Base-by-base conservation (phyloP, 2,113 vertebrate species). In the Calonectris borealis region DNA sequence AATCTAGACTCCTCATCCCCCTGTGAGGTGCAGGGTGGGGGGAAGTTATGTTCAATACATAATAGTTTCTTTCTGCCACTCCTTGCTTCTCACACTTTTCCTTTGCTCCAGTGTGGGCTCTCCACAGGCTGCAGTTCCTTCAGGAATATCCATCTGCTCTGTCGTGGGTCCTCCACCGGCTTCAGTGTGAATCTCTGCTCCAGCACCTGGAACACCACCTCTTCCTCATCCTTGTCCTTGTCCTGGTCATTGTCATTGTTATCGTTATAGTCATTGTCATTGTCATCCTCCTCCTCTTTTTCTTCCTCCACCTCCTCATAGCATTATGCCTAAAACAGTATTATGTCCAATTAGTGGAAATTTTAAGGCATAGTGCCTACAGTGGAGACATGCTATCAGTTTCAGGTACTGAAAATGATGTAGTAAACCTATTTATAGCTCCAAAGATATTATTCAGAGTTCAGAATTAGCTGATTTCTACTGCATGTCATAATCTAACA, bases 141-240 rank as follows among this genome's bases (percentile, higher is more conserved):
- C 36, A 71, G 22, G 27, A 77, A 58, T 54, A 61, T 48, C 44
- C 46, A n/a, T 44, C 19, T 70, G 27, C 26, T 57, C 19, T 1
- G 0, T 20, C 36, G 25, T 3, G 6, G 6, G 13, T 57, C 16
- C 49, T 62, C 18, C 5, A 27, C 22, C 3, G 4, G 13, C 10
- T 65, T 49, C 25, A 36, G 8, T 38, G 32, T 29, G 26, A 69
- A 58, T 69, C 10, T 58, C 31, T 52, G 26, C 20, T 73, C 27
- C 14, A 73, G 60, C 15, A 76, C 7, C 26, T 62, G 31, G 25
- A 68, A 42, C 9, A 34, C 6, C 14, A 72, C 24, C 6, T 66
- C 9, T 6, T 80, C n/a, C 16, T 80, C 4, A 1, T 55, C 18
- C 15, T 66, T 18, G 15, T 38, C n/a, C 6, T 62, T 26, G 16